Base-by-base conservation (phyloP, 2,113 vertebrate species). In the Oreotrochilus melanogaster region DNA sequence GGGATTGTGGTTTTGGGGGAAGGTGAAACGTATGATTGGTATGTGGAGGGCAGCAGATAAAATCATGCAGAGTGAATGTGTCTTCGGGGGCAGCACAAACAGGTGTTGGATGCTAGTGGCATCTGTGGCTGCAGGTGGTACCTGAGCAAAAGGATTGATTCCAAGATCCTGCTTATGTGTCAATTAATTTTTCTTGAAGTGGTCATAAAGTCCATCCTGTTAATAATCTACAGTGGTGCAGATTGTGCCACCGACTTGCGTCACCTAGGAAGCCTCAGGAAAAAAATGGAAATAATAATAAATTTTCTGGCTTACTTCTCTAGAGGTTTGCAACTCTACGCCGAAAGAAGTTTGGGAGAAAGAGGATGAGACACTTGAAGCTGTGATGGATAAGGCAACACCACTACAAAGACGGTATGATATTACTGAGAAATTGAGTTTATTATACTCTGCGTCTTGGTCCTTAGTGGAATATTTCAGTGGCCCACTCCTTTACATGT, bases 391-490 rank as follows among this genome's bases (percentile, higher is more conserved):
- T 78, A 9, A 61, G 14, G 1, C 42, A 50, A 6, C 4, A 23
- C 1, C 10, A 66, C 12, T 14, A 31, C 28, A 24, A 56, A 19
- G 3, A 27, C 7, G 91, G 91, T 80, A 95, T 81, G 93, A 37
- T 43, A 35, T 96, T 76, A 94, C 79, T 80, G 9, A 92, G 84
- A 83, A 69, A 72, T 48, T 47, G 50, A 60, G 24, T 50, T 64
- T n/a, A 80, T 24, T 82, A 42, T 64, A 89, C 50, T 61, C 14
- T 10, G 11, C 62, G 4, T 67, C 31, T 79, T 56, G 11, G 43
- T 25, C 25, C 23, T 56, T 42, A 76, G 25, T 25, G 33, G 18
- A 53, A 13, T 73, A 61, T 60, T 72, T 86, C 22, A 66, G 54
- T 62, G 87, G 19, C 12, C 18, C 23, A 7, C 3, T 93, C 22